phyloP scores from a whole-genome alignment of 2,888 invertebrate species.

The Notodonta ziczac region DNA sequence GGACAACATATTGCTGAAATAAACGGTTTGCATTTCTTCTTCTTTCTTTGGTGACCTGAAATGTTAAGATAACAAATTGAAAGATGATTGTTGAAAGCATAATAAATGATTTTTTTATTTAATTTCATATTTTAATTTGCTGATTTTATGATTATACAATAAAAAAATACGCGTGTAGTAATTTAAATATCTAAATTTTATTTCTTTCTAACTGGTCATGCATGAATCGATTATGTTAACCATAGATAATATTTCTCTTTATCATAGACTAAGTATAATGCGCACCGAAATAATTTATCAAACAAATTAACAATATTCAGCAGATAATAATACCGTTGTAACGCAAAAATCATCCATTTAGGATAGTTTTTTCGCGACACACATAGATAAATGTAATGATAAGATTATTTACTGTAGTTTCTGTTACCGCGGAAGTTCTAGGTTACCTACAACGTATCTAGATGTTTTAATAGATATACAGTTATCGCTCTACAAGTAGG shows the following conservation, averaged over 20 bases:
- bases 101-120: too few relatives aligned
- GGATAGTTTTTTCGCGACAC: constrained; percentile 35
- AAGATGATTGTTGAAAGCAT: too few relatives aligned
- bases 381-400: constrained; percentile 37
- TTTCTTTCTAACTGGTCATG: too few relatives aligned
- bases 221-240: neutral
- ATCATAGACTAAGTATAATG: neutral
- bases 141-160: too few relatives aligned
- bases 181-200: too few relatives aligned
- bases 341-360: constrained; percentile 27
- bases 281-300: neutral
- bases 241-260: neutral
- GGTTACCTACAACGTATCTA: constrained; percentile 26
- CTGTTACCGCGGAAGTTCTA: constrained; percentile 32
- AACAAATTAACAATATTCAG: neutral
- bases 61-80: too few relatives aligned
- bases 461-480: constrained; percentile 1
- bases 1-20: too few relatives aligned
- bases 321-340: neutral
- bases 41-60: too few relatives aligned
- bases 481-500: neutral
- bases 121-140: too few relatives aligned
- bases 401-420: constrained; percentile 30
- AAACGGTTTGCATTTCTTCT: too few relatives aligned
- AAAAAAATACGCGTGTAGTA: too few relatives aligned